phyloP scores from a whole-genome alignment of 2,888 invertebrate genomes.

The Camponotus fellah region DNA sequence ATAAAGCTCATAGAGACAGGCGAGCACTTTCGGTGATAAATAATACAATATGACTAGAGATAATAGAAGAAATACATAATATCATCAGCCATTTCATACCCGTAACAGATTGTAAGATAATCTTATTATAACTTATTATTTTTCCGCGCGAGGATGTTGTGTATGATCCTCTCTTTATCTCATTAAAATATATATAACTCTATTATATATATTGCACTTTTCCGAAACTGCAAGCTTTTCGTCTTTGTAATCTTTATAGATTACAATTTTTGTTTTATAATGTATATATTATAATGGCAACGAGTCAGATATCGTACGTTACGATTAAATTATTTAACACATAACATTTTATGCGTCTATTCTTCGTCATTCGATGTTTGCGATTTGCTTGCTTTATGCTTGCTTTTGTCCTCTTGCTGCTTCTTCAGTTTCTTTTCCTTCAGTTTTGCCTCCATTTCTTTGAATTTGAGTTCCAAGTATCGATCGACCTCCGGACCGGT shows the following conservation, averaged over 20 bases:
- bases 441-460: slow-evolving; percentile 95
- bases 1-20: slow-evolving; percentile 34
- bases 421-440: slow-evolving; percentile 88
- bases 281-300: slow-evolving; percentile 74
- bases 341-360: not conserved
- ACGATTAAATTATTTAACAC: slow-evolving; percentile 33
- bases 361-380: slow-evolving; percentile 60
- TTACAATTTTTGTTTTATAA: slow-evolving; percentile 51
- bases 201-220: slow-evolving; percentile 69
- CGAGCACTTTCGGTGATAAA: slow-evolving; percentile 74
- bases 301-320: slow-evolving; percentile 63
- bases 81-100: slow-evolving; percentile 63
- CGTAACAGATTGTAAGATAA: slow-evolving; percentile 47
- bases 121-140: slow-evolving; percentile 31
- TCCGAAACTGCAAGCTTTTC: slow-evolving; percentile 38
- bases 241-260: not conserved
- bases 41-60: slow-evolving; percentile 81
- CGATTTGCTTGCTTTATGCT: slow-evolving; percentile 68
- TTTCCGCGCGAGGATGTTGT: slow-evolving; percentile 8
- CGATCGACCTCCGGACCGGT: slow-evolving; percentile 95
- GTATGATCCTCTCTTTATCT: not conserved
- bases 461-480: slow-evolving; percentile 93
- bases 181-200: slow-evolving; percentile 55
- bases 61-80: slow-evolving; percentile 69
- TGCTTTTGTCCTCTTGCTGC: slow-evolving; percentile 79